These are phyloP conservation scores for Anagyrus pseudococci DNA, from an alignment of 2,888 invertebrate species.

Conservation along the genomic window DNA sequence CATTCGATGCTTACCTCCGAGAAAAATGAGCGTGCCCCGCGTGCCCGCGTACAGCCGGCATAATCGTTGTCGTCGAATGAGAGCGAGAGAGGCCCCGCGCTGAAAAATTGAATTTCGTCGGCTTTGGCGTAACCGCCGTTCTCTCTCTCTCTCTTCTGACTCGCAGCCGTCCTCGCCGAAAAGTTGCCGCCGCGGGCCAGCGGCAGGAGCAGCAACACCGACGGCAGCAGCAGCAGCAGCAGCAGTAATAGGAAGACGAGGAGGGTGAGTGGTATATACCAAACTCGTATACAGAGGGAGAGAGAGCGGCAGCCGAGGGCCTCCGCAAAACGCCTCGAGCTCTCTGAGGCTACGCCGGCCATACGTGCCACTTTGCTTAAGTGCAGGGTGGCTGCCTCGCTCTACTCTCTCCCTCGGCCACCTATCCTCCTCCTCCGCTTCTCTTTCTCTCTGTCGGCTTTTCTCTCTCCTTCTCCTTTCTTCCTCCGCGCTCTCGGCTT, in stretches of 20 bases:
- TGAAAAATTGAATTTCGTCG: conserved; percentile 18
- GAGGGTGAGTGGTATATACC: conserved; percentile 3
- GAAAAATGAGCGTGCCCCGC: too few relatives aligned
- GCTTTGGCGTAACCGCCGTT: not conserved
- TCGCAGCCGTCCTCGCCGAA: not conserved
- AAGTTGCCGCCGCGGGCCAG: not conserved
- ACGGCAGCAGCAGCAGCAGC: not conserved
- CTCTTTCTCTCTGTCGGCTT: conserved; percentile 21
- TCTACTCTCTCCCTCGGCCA: conserved; percentile 6
- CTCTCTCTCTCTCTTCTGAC: not conserved
- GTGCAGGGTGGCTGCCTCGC: conserved; percentile 46
- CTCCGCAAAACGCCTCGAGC: conserved; percentile 44
- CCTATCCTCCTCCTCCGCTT: too few relatives aligned
- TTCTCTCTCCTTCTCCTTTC: conserved; percentile 8
- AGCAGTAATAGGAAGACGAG: not conserved
- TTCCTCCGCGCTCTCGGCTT: conserved; percentile 8
- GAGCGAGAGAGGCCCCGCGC: too few relatives aligned
- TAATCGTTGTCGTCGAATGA: too few relatives aligned
- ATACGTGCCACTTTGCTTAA: conserved; percentile 54
- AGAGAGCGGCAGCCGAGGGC: conserved; percentile 39
- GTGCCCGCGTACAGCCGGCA: too few relatives aligned
- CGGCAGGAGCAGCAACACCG: not conserved
- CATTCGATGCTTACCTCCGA: too few relatives aligned
- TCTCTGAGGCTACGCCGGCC: conserved; percentile 39
- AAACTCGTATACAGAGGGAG: too few relatives aligned